Percentiles rank a stretch among this genome's conserved stretches.
phyloP scores from a whole-genome alignment of 2,888 invertebrate genomes.

The Drosophila quinaria region DNA sequence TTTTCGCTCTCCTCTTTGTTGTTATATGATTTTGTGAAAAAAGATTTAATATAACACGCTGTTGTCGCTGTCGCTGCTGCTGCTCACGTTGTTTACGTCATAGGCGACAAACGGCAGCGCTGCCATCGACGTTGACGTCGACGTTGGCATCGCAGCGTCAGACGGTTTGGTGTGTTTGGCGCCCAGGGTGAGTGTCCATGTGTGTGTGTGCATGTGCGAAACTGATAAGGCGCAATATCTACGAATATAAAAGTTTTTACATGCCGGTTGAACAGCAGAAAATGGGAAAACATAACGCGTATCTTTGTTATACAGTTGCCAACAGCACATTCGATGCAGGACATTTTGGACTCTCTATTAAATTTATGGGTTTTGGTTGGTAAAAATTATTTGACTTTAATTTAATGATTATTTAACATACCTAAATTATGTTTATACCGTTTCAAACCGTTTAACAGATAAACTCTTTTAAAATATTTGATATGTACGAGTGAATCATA shows the following conservation, averaged over 20 bases:
- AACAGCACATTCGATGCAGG: background rate
- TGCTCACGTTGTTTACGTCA: constrained; percentile 68
- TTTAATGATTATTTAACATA: background rate
- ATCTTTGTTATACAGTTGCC: background rate
- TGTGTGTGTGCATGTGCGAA: constrained; percentile 37
- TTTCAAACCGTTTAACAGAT: background rate
- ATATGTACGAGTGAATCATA: background rate
- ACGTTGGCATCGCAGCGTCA: constrained; percentile 1
- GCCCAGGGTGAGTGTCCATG: background rate
- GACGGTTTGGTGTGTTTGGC: constrained; percentile 14
- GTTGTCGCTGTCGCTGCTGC: constrained; percentile 25
- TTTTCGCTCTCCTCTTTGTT: constrained; percentile 28
- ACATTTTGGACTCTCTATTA: background rate
- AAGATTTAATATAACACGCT: constrained; percentile 66
- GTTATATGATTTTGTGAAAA: constrained; percentile 52
- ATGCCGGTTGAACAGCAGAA: constrained; percentile 34
- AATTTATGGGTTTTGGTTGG: too few species aligned
- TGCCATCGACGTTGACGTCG: constrained; percentile 22
- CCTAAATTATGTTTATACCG: too few species aligned
- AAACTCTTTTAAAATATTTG: background rate
- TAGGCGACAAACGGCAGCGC: constrained; percentile 35
- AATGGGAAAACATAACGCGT: constrained; percentile 20
- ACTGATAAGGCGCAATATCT: constrained; percentile 68
- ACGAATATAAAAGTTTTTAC: constrained; percentile 57
- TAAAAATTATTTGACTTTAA: background rate